Evolutionary conservation across 2,797 vertebrate genomes (phyloP).

Genomic region (Microtus californicus): DNA sequence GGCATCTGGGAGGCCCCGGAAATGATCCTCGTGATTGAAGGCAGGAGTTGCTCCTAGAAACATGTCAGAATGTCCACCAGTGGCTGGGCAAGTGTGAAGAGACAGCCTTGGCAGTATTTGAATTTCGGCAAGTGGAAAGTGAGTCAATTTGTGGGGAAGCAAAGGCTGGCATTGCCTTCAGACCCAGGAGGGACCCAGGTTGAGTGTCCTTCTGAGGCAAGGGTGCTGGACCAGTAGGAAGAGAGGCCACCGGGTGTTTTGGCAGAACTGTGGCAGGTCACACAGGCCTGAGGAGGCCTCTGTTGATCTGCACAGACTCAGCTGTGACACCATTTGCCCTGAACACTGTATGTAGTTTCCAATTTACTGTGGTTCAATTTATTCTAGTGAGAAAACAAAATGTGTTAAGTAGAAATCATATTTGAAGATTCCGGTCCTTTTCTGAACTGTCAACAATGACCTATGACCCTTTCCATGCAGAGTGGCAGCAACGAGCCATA

Average conservation of each 20-base stretch:
- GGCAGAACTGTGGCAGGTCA: background rate
- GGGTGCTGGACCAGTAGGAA: background rate
- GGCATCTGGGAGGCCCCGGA: background rate
- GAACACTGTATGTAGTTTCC: background rate
- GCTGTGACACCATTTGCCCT: background rate
- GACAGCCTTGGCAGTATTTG: background rate
- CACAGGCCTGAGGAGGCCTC: background rate
- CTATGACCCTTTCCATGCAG: background rate
- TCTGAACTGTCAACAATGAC: no score
- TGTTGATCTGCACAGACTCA: background rate
- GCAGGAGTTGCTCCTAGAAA: background rate
- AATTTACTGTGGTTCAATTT: background rate
- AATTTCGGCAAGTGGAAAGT: background rate
- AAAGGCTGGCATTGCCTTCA: accelerated
- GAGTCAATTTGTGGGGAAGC: accelerated
- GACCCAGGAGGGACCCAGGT: accelerated
- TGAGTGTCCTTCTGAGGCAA: accelerated
- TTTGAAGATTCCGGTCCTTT: background rate
- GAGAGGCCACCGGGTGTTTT: accelerated
- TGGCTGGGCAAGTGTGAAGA: background rate
- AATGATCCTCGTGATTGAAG: background rate
- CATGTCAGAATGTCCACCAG: accelerated
- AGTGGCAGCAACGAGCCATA: background rate
- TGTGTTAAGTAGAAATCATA: background rate
- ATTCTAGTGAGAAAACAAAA: background rate